phyloP scores from a whole-genome alignment of 2,113 vertebrate species.

The Octodon degus region DNA sequence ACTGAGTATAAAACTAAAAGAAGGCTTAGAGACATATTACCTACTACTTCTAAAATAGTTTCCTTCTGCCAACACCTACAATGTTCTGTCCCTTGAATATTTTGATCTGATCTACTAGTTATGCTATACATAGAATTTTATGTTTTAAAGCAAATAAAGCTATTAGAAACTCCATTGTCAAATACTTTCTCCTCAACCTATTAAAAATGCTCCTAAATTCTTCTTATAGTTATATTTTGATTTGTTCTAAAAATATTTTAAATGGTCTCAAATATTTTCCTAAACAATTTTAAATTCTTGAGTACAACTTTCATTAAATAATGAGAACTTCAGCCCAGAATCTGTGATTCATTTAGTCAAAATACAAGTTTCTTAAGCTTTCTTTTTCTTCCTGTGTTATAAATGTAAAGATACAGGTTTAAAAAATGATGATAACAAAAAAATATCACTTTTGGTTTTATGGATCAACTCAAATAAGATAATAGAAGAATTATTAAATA shows the following conservation, averaged over 20 bases:
- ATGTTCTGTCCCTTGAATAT: not conserved
- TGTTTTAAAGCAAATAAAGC: conserved; percentile 33
- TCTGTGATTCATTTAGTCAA: not conserved
- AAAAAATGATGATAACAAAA: not conserved
- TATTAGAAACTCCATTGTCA: conserved; percentile 1
- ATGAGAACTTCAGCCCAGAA: not conserved
- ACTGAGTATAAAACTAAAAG: conserved; percentile 29
- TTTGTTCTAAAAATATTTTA: conserved; percentile 6
- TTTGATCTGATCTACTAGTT: conserved; percentile 48
- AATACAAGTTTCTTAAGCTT: conserved; percentile 22
- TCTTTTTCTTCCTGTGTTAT: not conserved
- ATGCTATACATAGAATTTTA: not conserved
- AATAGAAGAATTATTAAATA: not conserved
- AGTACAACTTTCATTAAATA: not conserved
- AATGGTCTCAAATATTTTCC: conserved; percentile 17
- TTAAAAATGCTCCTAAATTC: not conserved
- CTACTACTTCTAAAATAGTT: not conserved
- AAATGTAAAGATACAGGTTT: not conserved
- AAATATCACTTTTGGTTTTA: not conserved
- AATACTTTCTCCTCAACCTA: not conserved
- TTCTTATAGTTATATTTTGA: not conserved
- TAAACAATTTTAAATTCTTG: not conserved
- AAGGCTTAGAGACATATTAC: not conserved
- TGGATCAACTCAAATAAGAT: conserved; percentile 18
- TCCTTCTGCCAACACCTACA: not conserved